A percentile compares a stretch with the other conserved stretches of the same genome.
Evolutionary conservation across 1,140 invertebrate genomes (phyloP).

Genomic region (Cydia fagiglandana): DNA sequence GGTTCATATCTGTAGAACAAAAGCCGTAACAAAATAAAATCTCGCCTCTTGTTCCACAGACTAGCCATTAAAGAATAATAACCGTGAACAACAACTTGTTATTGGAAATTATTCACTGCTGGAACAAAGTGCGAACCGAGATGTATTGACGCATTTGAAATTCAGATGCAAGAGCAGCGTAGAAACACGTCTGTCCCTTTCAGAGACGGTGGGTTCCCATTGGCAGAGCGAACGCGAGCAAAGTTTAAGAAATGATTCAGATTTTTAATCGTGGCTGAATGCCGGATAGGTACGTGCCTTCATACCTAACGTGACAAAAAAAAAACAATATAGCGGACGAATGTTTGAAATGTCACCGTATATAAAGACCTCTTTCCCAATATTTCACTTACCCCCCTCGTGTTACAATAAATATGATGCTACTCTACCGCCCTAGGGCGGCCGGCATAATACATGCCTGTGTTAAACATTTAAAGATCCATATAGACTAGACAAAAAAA

Average conservation of each 20-base stretch:
- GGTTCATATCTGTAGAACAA: not conserved
- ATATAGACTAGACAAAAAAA: too few species aligned
- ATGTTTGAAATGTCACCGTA: too few species aligned
- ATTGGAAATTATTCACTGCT: slow-evolving; percentile 24
- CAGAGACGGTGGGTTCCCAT: not conserved
- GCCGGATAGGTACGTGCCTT: too few species aligned
- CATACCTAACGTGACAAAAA: too few species aligned
- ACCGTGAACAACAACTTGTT: slow-evolving; percentile 16
- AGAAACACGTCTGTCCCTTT: slow-evolving; percentile 8
- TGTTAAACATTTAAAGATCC: too few species aligned
- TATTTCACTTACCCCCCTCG: too few species aligned
- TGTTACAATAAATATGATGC: too few species aligned
- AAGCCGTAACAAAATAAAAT: not conserved
- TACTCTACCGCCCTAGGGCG: too few species aligned
- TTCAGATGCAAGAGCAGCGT: slow-evolving; percentile 15
- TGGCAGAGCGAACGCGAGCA: not conserved
- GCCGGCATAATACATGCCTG: too few species aligned
- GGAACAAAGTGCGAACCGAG: slow-evolving; percentile 8
- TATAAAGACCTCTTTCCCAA: too few species aligned
- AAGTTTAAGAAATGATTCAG: not conserved
- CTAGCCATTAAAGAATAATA: slow-evolving; percentile 8
- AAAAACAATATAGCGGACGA: too few species aligned
- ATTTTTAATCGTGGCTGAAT: too few species aligned
- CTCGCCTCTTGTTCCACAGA: not conserved
- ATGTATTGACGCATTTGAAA: slow-evolving; percentile 28